A percentile compares a stretch with the other conserved stretches of the same genome.
These are phyloP conservation scores for Apamea anceps DNA, from an alignment of 2,888 invertebrate species.

Conservation along the genomic window DNA sequence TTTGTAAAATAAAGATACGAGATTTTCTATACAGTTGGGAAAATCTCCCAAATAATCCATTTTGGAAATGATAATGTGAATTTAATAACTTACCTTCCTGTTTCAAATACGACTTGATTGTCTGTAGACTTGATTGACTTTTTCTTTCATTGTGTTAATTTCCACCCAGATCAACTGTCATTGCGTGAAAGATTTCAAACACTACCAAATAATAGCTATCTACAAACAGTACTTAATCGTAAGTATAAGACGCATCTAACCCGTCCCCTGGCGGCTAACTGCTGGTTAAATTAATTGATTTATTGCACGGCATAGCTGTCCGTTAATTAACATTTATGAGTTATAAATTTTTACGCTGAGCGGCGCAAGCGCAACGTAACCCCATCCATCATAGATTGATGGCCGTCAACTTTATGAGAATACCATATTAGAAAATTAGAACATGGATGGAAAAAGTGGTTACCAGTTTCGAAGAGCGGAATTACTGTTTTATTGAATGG, in stretches of 20 bases:
- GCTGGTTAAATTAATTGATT: slow-evolving; percentile 78
- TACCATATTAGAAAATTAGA: slow-evolving; percentile 49
- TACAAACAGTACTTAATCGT: slow-evolving; percentile 36
- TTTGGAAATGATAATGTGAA: not conserved
- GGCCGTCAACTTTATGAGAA: slow-evolving; percentile 39
- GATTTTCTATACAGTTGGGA: not conserved
- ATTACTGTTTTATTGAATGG: slow-evolving; percentile 44
- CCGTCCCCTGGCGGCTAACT: slow-evolving; percentile 58
- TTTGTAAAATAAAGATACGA: not conserved
- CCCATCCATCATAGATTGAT: slow-evolving; percentile 64
- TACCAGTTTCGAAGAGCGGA: slow-evolving; percentile 11
- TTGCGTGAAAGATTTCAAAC: slow-evolving; percentile 29
- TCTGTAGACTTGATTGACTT: not conserved
- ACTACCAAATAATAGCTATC: slow-evolving; percentile 26
- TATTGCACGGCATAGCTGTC: slow-evolving; percentile 74
- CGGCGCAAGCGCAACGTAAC: slow-evolving; percentile 36
- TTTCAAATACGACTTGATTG: not conserved
- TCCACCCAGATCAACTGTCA: not conserved
- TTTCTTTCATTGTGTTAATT: not conserved
- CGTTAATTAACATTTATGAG: slow-evolving; percentile 80
- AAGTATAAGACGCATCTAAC: slow-evolving; percentile 44
- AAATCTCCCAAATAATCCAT: not conserved
- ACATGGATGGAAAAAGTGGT: slow-evolving; percentile 26
- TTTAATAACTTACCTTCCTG: not conserved
- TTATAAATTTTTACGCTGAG: slow-evolving; percentile 70